Percentiles rank a stretch among this genome's conserved stretches.
Evolutionary conservation across 2,888 invertebrate genomes (phyloP).

Genomic region (Dichetophora obliterata): DNA sequence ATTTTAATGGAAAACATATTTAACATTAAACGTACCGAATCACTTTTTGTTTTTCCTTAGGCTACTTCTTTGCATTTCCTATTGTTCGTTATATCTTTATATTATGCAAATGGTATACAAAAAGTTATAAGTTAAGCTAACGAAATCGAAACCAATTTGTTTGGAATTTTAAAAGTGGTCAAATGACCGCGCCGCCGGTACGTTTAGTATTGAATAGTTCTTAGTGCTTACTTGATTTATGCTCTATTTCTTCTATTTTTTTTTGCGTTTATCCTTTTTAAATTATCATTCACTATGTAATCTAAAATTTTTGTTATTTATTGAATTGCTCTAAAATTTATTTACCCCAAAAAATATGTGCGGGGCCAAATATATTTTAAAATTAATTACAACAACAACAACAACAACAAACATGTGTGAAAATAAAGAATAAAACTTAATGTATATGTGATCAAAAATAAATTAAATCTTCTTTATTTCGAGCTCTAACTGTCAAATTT

Average conservation of each 20-base stretch:
- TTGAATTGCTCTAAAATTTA: conserved; percentile 43
- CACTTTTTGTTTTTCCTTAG: no score
- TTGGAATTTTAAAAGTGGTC: no score
- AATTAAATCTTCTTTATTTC: neutral
- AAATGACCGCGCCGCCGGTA: no score
- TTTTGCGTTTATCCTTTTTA: conserved; percentile 7
- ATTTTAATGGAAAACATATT: neutral
- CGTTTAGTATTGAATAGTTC: no score
- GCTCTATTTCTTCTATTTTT: conserved; percentile 1
- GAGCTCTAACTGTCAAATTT: no score
- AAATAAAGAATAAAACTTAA: conserved; percentile 66
- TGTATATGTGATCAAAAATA: conserved; percentile 65
- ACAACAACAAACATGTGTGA: conserved; percentile 56
- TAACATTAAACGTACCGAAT: no score
- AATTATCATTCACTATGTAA: neutral
- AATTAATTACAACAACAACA: conserved; percentile 20
- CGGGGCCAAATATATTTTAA: conserved; percentile 6
- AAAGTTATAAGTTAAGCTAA: no score
- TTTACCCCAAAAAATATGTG: neutral
- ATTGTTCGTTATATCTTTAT: no score
- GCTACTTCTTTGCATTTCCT: no score
- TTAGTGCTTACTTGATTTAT: neutral
- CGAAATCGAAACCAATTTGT: no score
- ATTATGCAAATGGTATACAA: no score
- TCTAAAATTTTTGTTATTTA: conserved; percentile 50